Evolutionary conservation across 2,797 vertebrate genomes (phyloP).

Genomic region (Anas acuta): DNA sequence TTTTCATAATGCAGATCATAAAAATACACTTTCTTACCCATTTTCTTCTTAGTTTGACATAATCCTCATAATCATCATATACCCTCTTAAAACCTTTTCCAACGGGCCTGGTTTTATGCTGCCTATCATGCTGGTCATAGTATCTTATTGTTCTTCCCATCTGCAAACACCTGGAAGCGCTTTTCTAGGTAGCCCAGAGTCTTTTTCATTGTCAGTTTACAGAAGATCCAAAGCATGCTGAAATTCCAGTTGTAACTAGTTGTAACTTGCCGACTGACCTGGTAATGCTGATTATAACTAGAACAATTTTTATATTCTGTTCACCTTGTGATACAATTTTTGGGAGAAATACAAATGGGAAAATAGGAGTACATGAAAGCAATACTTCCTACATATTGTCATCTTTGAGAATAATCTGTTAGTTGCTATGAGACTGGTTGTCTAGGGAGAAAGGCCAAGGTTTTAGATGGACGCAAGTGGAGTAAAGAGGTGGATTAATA

Average conservation of each 20-base stretch:
- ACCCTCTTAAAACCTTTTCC: background rate
- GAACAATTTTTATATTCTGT: background rate
- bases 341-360: background rate
- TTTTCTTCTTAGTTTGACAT: background rate
- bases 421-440: background rate
- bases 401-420: background rate
- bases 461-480: background rate
- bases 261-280: background rate
- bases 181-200: background rate
- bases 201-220: background rate
- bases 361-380: background rate
- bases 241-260: background rate
- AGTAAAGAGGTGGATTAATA: background rate
- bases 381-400: background rate
- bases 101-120: background rate
- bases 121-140: background rate
- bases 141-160: background rate
- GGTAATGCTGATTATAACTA: background rate
- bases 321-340: background rate
- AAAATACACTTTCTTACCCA: background rate
- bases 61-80: background rate
- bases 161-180: background rate
- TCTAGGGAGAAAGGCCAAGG: background rate
- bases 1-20: background rate
- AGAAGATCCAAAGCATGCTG: background rate